These are phyloP conservation scores for Caranx ignobilis DNA, from an alignment of 2,113 vertebrate genomes.

Conservation along the genomic window DNA sequence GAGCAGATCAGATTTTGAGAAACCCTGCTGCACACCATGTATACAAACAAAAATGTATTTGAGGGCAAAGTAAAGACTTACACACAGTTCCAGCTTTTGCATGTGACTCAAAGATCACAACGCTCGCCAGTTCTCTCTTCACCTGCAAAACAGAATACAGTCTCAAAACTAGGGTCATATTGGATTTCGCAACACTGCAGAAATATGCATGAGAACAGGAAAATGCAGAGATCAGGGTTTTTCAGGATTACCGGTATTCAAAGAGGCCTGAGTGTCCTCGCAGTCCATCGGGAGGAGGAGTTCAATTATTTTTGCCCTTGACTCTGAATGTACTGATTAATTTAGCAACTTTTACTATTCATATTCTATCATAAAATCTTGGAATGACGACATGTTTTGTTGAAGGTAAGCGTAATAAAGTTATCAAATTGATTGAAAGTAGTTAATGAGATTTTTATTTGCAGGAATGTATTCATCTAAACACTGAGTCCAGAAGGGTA, in stretches of 20 bases:
- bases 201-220: neutral
- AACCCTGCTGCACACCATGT: neutral
- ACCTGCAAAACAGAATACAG: constrained; percentile 83
- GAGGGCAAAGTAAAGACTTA: constrained; percentile 81
- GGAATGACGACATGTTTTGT: neutral
- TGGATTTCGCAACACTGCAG: constrained; percentile 12
- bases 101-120: constrained; percentile 97
- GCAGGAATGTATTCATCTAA: no score
- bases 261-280: neutral
- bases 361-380: neutral
- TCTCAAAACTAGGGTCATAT: constrained; percentile 3
- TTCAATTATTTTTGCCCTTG: neutral
- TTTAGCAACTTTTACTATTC: no score
- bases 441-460: neutral
- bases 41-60: neutral
- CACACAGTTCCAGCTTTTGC: constrained; percentile 98
- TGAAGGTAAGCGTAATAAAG: no score
- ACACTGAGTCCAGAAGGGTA: neutral
- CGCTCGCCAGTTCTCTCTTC: constrained; percentile 94
- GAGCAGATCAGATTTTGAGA: neutral
- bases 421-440: neutral
- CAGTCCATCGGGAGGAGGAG: neutral
- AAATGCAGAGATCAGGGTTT: neutral
- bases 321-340: no score
- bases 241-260: neutral